Percentiles rank a stretch among this genome's conserved stretches.
These are phyloP conservation scores for Hydrophis major DNA, from an alignment of 2,797 vertebrate species.

Conservation along the genomic window DNA sequence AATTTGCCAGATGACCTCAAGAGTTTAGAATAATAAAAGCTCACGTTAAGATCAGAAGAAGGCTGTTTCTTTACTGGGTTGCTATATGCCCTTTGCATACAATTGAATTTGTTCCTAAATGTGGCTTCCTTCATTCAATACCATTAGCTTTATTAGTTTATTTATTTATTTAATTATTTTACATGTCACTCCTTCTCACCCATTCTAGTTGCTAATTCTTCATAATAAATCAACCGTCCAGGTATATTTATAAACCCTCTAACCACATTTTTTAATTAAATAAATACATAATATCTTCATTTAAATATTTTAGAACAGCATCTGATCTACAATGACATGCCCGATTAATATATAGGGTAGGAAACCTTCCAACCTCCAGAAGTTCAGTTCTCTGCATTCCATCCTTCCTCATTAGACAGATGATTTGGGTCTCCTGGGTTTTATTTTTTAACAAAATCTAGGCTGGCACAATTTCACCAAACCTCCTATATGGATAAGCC, in stretches of 20 bases:
- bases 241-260: neutral
- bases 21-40: conserved; percentile 7
- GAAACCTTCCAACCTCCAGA: neutral
- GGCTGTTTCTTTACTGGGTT: neutral
- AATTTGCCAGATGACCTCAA: neutral
- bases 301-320: neutral
- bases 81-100: neutral
- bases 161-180: neutral
- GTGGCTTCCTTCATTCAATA: neutral
- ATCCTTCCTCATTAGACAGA: neutral
- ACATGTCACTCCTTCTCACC: neutral
- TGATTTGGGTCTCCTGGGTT: neutral
- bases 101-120: neutral
- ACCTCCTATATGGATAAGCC: neutral
- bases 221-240: neutral
- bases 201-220: neutral
- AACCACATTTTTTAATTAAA: neutral
- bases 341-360: neutral
- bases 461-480: neutral
- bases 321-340: neutral
- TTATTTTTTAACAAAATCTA: neutral
- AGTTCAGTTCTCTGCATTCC: neutral
- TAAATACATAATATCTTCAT: neutral
- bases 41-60: neutral
- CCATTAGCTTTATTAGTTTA: neutral